Evolutionary conservation across 64 coral and sea anemone genomes (phyloP), one percentile per base, ranked within the genome.

Genomic region (Stichodactyla mertensii): DNA sequence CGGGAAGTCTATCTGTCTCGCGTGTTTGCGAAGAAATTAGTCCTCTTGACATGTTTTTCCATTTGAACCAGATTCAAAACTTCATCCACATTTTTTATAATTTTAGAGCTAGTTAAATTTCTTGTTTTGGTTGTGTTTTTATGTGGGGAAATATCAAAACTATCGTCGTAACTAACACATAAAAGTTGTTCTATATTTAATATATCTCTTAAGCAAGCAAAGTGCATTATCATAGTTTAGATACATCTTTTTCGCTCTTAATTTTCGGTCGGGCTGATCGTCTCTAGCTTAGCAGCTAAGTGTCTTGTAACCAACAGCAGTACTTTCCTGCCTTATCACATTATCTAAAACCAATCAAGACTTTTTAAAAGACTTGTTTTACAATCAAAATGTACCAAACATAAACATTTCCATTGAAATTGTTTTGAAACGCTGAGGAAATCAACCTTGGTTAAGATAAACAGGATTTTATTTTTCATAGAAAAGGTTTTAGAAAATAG

Each of bases 361-460:
- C 69, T 74, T 31, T 74, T 74, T 4, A 11, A 74, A 31, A 74
- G 69, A 74, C 69, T 74, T 74, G 69, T 74, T 74, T 74, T 74
- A 74, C 24, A 74, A 27, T 74, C 27, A 74, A 74, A 23, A 74
- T 74, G 69, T 74, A 74, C n/a, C 8, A 31, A 74, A 74, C 12
- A 23, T 74, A 74, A 74, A 74, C 69, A 74, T 74, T 74, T 74
- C n/a, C 24, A 74, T 31, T 27, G 27, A 74, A 23, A 74, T 74
- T 74, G 69, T 74, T 74, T 74, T 74, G 24, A 28, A 58, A 10
- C 8, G 69, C 69, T 11, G 10, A 31, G 10, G 1, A n/a, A n/a
- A 31, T 74, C 69, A 74, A 74, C 7, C 27, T 74, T 74, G 69
- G 69, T 74, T 74, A 74, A 74, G 23, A 74, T 74, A 74, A 74